Base-by-base conservation (phyloP, 2,888 invertebrate species). In the Rhingia campestris region DNA sequence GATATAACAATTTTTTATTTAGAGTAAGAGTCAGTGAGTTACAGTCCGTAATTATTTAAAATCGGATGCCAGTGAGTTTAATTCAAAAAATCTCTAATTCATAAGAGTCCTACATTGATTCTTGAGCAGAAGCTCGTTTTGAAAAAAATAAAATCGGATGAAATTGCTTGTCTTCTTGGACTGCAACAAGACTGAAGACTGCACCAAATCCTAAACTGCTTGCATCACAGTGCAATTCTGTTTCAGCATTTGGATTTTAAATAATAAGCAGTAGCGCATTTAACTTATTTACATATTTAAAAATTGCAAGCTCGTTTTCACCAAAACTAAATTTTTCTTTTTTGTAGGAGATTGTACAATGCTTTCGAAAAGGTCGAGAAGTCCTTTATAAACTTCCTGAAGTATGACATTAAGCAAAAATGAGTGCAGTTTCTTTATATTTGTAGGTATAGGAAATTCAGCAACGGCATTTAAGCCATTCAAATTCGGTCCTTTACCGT, bases 141-240 rank as follows among this genome's bases (percentile, higher is more conserved):
- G 88, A 88, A 74, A 88, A 89, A 49, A 84, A 89, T 51, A 87
- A 88, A 6, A 89, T 87, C 0, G 88, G 88, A 59, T 88, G 87
- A 7, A 88, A 86, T 56, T 81, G 81, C 12, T 66, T 77, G 56
- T 87, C 86, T 3, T 37, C 22, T 54, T 80, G 77, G 5, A n/a
- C n/a, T n/a, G n/a, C n/a, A n/a, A n/a, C n/a, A n/a, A n/a, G n/a
- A n/a, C n/a, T n/a, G 6, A 88, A 49, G 2, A 88, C 79, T 10
- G 87, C 85, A 9, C 88, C 89, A 81, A 84, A 88, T 4, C 88
- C 88, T 3, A 41, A 12, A 0, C 82, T 35, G 73, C 87, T 87
- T 5, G 88, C 89, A 76, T n/a, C n/a, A n/a, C n/a, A n/a, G n/a
- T n/a, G n/a, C n/a, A n/a, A n/a, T n/a, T n/a, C n/a, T n/a, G n/a